Evolutionary conservation across 2,888 invertebrate species (phyloP), one percentile per base, ranked within the genome.

Genomic region (Melanargia galathea): DNA sequence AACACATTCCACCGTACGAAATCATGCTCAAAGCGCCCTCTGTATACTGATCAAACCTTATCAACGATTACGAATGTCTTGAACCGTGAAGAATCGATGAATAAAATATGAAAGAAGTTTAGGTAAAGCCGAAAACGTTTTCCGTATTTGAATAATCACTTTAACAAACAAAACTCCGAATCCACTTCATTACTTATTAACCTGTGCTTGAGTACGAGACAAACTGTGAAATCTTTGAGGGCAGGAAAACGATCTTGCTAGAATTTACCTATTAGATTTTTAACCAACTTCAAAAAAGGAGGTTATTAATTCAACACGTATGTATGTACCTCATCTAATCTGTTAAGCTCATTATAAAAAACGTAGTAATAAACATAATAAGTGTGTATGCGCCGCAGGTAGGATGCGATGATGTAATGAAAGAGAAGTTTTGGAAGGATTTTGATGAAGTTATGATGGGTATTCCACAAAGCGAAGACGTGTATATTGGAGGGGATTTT

Each of bases 61-160:
- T 82, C 82, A 83, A 81, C 84, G 84, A 85, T 82, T 81, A 83
- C 81, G 79, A 76, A 80, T 83, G 84, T 83, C 81, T 79, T 78
- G 82, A 84, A 83, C 84, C 85, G 83, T 86, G 84, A 87, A 87
- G 86, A 85, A 85, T 81, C 83, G 74, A 86, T 90, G 87, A 90
- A 91, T 91, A 88, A 91, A 90, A 90, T 90, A 90, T 90, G 85
- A 89, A 86, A 75, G 79, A 87, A 90, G 83, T 89, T 90, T 84
- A 86, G 81, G 83, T 79, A 86, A 86, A 87, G 83, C 87, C 85
- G 79, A 87, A 86, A 90, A 86, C 88, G 88, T 87, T 91, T 90
- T 90, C 82, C 84, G 83, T 88, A 90, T 90, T 91, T 91, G 87
- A 90, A 91, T 90, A 91, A 90, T 90, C 87, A 90, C 86, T 89